These are phyloP conservation scores for Panulirus ornatus DNA, from an alignment of 1,140 invertebrate species.

Conservation along the genomic window DNA sequence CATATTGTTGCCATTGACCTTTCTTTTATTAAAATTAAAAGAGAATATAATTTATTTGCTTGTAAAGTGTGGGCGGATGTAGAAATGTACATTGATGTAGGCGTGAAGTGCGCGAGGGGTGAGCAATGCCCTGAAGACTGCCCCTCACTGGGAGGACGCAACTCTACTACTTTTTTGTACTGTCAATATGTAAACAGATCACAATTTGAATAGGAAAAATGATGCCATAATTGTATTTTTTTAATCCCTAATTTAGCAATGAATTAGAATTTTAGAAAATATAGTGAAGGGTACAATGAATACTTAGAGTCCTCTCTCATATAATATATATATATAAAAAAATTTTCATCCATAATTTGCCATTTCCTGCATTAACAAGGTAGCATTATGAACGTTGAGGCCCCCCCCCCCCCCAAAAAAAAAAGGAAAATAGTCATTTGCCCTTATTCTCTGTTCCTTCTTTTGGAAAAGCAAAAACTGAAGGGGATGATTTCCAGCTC, in stretches of 20 bases:
- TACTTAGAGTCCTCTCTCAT: no score
- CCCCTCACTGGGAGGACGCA: conserved; percentile 57
- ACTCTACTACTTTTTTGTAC: conserved; percentile 81
- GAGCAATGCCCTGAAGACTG: conserved; percentile 56
- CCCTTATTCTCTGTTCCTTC: no score
- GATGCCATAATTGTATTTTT: conserved; percentile 68
- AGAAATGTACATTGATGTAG: conserved; percentile 75
- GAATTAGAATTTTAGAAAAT: no score
- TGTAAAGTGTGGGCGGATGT: conserved; percentile 73
- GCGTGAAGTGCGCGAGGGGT: conserved; percentile 59
- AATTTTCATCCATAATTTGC: no score
- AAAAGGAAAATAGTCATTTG: no score
- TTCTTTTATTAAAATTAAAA: conserved; percentile 50
- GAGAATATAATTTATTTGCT: conserved; percentile 73
- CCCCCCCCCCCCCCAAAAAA: no score
- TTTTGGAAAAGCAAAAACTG: no score
- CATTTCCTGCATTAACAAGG: no score
- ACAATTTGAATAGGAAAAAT: conserved; percentile 81
- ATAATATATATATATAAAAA: no score
- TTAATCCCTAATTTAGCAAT: conserved; percentile 28
- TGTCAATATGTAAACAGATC: conserved; percentile 82
- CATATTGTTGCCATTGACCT: conserved; percentile 63
- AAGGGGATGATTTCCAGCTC: no score
- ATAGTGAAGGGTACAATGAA: no score
- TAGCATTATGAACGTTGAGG: no score